These are phyloP conservation scores for Asarcornis scutulata DNA, from an alignment of 2,113 vertebrate species.

Conservation along the genomic window DNA sequence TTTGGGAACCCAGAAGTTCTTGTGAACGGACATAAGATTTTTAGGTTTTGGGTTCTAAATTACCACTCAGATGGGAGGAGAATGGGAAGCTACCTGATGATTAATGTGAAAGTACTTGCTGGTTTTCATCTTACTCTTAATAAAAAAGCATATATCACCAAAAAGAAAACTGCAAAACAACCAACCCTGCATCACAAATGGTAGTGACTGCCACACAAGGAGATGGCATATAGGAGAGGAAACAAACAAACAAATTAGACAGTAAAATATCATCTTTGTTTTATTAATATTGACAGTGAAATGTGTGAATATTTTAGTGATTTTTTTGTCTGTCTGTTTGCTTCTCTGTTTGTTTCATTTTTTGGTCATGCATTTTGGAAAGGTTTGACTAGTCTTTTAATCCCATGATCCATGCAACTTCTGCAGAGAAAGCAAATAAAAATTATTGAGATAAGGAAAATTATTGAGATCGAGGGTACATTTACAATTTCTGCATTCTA, in stretches of 20 bases:
- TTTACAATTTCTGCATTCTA: neutral
- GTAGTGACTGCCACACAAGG: neutral
- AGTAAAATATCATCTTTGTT: neutral
- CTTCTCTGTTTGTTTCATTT: neutral
- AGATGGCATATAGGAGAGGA: neutral
- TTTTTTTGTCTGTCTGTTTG: neutral
- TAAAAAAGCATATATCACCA: neutral
- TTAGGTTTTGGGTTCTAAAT: neutral
- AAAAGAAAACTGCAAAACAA: neutral
- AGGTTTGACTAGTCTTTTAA: neutral
- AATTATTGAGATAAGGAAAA: neutral
- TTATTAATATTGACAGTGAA: neutral
- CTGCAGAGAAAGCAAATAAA: neutral
- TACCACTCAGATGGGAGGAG: neutral
- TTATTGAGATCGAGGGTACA: neutral
- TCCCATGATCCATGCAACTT: neutral
- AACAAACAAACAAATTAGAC: neutral
- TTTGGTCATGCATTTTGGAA: neutral
- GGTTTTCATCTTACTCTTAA: neutral
- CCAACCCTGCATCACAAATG: neutral
- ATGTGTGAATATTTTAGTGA: too few relatives aligned
- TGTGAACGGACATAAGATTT: neutral
- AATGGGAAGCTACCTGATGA: neutral
- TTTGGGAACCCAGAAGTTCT: neutral
- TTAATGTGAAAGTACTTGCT: neutral